These are phyloP conservation scores for Parotocinclus haroldoi DNA, from an alignment of 2,797 vertebrate genomes.

Conservation along the genomic window DNA sequence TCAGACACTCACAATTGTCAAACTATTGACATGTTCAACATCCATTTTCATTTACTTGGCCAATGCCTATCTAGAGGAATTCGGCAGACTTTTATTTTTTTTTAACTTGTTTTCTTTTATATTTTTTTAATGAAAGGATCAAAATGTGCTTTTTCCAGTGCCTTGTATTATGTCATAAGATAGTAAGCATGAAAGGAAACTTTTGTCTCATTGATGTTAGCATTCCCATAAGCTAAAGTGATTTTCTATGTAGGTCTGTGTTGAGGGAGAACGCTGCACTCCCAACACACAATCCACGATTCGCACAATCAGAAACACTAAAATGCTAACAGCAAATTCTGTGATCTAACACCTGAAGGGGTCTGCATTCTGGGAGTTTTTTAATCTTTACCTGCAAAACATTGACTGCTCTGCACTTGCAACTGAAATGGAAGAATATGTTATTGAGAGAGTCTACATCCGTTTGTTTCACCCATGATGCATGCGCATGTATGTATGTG, in stretches of 20 bases:
- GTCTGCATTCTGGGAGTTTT: slow-evolving; percentile 6
- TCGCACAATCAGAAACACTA: background rate
- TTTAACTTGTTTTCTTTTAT: background rate
- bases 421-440: too few relatives aligned
- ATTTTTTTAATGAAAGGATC: background rate
- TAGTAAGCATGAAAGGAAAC: slow-evolving; percentile 64
- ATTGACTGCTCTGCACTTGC: background rate
- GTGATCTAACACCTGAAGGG: slow-evolving; percentile 3
- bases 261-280: background rate
- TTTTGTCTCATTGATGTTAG: slow-evolving; percentile 57
- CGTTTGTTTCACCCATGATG: too few relatives aligned
- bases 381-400: background rate
- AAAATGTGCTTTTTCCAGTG: background rate
- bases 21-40: background rate
- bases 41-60: background rate
- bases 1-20: background rate
- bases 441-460: too few relatives aligned
- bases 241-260: background rate
- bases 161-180: slow-evolving; percentile 37
- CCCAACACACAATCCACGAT: background rate
- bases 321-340: slow-evolving; percentile 1
- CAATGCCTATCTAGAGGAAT: background rate
- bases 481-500: too few relatives aligned
- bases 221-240: slow-evolving; percentile 1
- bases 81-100: background rate